A percentile compares a stretch with the other conserved stretches of the same genome.
Evolutionary conservation across 1,140 invertebrate genomes (phyloP).

Genomic region (Parasteatoda tepidariorum): DNA sequence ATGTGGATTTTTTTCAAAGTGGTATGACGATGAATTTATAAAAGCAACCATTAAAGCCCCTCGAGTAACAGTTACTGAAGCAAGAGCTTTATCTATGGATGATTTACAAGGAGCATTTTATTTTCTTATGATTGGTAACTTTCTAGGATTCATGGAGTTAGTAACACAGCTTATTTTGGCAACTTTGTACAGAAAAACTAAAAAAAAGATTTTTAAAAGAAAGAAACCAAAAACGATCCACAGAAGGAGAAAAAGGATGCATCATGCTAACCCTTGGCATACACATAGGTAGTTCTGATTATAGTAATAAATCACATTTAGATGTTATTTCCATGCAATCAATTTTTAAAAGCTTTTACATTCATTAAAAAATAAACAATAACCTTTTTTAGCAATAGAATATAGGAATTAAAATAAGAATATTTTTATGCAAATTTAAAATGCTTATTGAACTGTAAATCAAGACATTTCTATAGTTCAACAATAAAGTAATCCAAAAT

Average conservation of each 20-base stretch:
- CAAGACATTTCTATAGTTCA: too few species aligned
- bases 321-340: too few species aligned
- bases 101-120: slow-evolving; percentile 56
- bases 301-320: too few species aligned
- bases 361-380: too few species aligned
- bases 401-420: too few species aligned
- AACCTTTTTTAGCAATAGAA: too few species aligned
- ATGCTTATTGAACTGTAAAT: too few species aligned
- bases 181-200: neutral
- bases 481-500: too few species aligned
- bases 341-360: too few species aligned
- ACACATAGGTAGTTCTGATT: too few species aligned
- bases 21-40: slow-evolving; percentile 37
- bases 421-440: too few species aligned
- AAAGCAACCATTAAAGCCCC: slow-evolving; percentile 13
- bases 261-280: too few species aligned
- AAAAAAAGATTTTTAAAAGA: neutral
- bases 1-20: slow-evolving; percentile 32
- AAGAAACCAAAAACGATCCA: neutral
- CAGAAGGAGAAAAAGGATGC: neutral
- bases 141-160: neutral
- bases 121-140: slow-evolving; percentile 1
- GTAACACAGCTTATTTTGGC: neutral
- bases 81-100: slow-evolving; percentile 8
- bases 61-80: neutral